phyloP scores from a whole-genome alignment of 2,888 invertebrate genomes.

The Napeogenes inachia region DNA sequence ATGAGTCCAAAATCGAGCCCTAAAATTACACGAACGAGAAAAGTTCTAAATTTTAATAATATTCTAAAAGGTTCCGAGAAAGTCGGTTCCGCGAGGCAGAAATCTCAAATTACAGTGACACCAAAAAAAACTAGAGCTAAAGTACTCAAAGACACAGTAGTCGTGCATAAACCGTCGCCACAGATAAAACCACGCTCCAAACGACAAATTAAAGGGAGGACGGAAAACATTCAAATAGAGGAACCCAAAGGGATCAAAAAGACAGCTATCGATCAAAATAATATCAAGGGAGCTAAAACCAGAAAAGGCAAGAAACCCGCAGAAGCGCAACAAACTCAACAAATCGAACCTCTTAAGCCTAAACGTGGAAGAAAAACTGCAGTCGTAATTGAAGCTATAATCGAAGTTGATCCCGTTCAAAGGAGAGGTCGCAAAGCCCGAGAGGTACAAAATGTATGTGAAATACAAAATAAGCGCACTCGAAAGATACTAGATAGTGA shows the following conservation, averaged over 20 bases:
- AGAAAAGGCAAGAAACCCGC: conserved; percentile 16
- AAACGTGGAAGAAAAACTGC: conserved; percentile 23
- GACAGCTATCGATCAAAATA: conserved; percentile 25
- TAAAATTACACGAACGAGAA: conserved; percentile 11
- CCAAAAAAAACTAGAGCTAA: conserved; percentile 44
- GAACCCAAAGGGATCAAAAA: conserved; percentile 21
- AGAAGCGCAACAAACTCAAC: conserved; percentile 11
- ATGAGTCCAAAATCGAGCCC: conserved; percentile 30
- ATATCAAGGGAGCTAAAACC: conserved; percentile 25
- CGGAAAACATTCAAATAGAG: conserved; percentile 9
- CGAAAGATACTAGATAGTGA: background rate
- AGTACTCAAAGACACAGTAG: conserved; percentile 36
- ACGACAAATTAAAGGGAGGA: conserved; percentile 17
- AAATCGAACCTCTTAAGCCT: conserved; percentile 14
- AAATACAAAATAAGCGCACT: background rate
- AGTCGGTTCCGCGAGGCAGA: conserved; percentile 34
- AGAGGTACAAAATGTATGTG: conserved; percentile 1
- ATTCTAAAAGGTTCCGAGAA: conserved; percentile 32
- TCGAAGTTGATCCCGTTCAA: background rate
- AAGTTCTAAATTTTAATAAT: conserved; percentile 16
- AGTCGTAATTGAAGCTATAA: background rate
- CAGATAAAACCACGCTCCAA: conserved; percentile 39
- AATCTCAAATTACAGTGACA: conserved; percentile 29
- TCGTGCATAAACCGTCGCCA: conserved; percentile 46
- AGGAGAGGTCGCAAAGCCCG: conserved; percentile 10